Evolutionary conservation across 2,888 invertebrate species (phyloP).

Genomic region (Cyrtodaria siliqua): DNA sequence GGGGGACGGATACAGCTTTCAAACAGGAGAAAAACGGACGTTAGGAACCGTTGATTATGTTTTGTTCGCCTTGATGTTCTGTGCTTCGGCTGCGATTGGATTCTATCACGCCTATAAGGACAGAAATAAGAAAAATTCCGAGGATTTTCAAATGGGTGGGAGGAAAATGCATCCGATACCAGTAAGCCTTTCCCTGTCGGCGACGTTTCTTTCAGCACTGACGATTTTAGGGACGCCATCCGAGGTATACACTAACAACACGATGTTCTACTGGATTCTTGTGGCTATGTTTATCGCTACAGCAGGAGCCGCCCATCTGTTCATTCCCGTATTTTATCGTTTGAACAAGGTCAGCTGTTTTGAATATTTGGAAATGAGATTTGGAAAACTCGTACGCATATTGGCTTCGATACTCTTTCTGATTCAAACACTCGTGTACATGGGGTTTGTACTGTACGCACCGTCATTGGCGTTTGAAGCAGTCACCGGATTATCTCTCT

Average conservation of each 20-base stretch:
- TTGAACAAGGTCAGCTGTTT: conserved; percentile 61
- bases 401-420: conserved; percentile 28
- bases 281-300: conserved; percentile 71
- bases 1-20: too few species aligned
- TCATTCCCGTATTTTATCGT: conserved; percentile 59
- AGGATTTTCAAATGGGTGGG: conserved; percentile 81
- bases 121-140: conserved; percentile 87
- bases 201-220: conserved; percentile 66
- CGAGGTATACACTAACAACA: conserved; percentile 62
- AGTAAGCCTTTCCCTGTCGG: conserved; percentile 81
- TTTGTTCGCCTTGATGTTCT: conserved; percentile 27
- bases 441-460: conserved; percentile 46
- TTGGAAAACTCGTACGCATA: conserved; percentile 19
- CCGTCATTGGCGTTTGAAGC: conserved; percentile 84
- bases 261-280: conserved; percentile 52
- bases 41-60: conserved; percentile 36
- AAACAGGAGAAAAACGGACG: conserved; percentile 12
- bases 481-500: conserved; percentile 93
- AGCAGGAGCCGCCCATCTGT: conserved; percentile 48
- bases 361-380: conserved; percentile 34
- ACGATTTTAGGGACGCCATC: conserved; percentile 59
- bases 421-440: conserved; percentile 31
- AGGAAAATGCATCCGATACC: conserved; percentile 82
- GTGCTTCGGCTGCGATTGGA: conserved; percentile 56
- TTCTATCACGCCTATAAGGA: conserved; percentile 87